These are phyloP conservation scores for Monomorium pharaonis DNA, from an alignment of 1,140 invertebrate genomes.

Conservation along the genomic window DNA sequence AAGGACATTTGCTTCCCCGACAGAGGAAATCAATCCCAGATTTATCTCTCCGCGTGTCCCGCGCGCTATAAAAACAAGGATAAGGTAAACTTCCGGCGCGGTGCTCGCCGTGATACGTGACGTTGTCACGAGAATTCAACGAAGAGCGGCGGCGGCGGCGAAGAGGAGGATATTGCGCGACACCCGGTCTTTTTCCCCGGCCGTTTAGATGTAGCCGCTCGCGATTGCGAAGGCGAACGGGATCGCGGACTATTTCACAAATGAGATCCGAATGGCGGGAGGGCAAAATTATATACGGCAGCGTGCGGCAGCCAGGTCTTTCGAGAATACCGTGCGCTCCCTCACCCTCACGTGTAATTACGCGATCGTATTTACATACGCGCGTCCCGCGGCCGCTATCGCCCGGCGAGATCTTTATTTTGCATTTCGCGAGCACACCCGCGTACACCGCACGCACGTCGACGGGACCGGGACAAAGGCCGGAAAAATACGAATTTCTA, in stretches of 20 bases:
- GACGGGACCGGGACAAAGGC: constrained; percentile 27
- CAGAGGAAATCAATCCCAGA: neutral
- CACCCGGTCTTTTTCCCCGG: neutral
- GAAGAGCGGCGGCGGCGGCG: neutral
- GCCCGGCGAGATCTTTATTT: constrained; percentile 38
- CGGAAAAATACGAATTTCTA: constrained; percentile 51
- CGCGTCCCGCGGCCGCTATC: constrained; percentile 31
- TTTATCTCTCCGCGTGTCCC: neutral
- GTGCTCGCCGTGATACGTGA: neutral
- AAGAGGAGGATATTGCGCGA: neutral
- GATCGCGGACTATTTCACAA: constrained; percentile 43
- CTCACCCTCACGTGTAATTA: constrained; percentile 38
- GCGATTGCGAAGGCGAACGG: constrained; percentile 4
- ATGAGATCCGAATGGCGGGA: constrained; percentile 12
- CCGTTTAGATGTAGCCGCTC: constrained; percentile 2
- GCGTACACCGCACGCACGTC: neutral
- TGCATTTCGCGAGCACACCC: constrained; percentile 5
- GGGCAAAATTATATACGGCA: constrained; percentile 47
- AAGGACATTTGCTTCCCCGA: neutral
- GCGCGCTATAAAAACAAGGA: neutral
- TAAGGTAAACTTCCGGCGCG: constrained; percentile 15
- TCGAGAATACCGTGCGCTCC: neutral
- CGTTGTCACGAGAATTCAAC: constrained; percentile 25
- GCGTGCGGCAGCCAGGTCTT: neutral
- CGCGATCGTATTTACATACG: constrained; percentile 57